These are phyloP conservation scores for Urechis unicinctus DNA, from an alignment of 2,888 invertebrate genomes.

Conservation along the genomic window DNA sequence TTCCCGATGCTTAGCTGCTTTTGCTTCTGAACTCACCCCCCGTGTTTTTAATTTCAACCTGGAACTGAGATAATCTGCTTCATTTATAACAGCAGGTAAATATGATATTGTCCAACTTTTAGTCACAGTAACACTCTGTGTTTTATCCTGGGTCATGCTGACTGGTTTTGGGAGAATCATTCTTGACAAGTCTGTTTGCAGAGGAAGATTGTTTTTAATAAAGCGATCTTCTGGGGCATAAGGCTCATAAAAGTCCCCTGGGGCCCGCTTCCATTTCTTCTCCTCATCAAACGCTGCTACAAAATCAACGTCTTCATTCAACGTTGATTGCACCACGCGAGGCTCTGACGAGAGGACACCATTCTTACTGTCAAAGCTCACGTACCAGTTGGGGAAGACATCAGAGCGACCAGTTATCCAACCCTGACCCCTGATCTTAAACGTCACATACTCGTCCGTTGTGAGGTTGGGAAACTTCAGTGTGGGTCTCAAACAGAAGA, in stretches of 20 bases:
- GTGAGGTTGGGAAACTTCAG: background rate
- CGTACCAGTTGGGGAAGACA: conserved; percentile 4
- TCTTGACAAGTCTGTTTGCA: background rate
- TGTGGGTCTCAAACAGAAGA: background rate
- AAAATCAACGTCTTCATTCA: background rate
- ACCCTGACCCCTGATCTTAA: background rate
- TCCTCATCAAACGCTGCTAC: background rate
- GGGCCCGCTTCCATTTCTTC: conserved; percentile 1
- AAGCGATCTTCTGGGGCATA: background rate
- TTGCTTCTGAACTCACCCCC: background rate
- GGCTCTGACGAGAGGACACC: background rate
- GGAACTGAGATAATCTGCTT: background rate
- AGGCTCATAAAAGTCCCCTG: conserved; percentile 1
- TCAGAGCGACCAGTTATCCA: background rate
- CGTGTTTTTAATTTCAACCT: background rate
- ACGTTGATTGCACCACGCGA: background rate
- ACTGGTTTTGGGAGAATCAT: background rate
- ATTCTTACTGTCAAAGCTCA: background rate
- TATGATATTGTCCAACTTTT: background rate
- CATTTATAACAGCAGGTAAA: background rate
- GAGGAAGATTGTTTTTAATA: background rate
- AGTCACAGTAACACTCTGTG: background rate
- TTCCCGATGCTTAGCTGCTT: background rate
- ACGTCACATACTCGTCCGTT: background rate
- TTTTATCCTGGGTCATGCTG: background rate